phyloP scores from a whole-genome alignment of 2,797 vertebrate species.

The Sandelia bainsii region DNA sequence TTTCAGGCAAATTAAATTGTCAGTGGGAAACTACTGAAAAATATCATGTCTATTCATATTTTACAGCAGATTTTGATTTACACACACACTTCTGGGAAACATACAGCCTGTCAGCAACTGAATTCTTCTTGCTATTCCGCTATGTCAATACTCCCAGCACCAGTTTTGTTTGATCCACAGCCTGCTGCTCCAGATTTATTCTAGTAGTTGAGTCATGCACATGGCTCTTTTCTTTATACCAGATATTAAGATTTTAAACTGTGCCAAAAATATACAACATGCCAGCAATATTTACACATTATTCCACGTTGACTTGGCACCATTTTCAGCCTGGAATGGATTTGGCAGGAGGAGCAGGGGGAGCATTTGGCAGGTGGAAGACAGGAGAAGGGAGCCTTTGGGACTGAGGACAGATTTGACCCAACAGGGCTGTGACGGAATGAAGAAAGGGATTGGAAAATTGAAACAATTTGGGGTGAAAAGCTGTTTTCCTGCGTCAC shows the following conservation, averaged over 20 bases:
- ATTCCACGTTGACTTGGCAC: conserved; percentile 47
- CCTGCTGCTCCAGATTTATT: conserved; percentile 48
- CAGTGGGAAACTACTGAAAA: conserved; percentile 1
- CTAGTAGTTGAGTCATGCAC: conserved; percentile 34
- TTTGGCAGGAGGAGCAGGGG: conserved; percentile 20
- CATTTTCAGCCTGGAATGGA: conserved; percentile 33
- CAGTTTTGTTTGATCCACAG: conserved; percentile 39
- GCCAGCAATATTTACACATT: conserved; percentile 47
- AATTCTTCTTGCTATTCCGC: conserved; percentile 41
- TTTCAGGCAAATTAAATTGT: conserved; percentile 2
- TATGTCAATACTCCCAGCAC: conserved; percentile 54
- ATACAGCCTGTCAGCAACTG: conserved; percentile 26
- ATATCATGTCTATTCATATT: conserved; percentile 34
- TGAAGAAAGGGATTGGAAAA: conserved; percentile 18
- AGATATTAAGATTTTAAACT: conserved; percentile 24
- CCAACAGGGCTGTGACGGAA: conserved; percentile 26
- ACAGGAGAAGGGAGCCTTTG: conserved; percentile 29
- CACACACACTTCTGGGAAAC: conserved; percentile 38
- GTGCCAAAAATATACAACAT: conserved; percentile 41
- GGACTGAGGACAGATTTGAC: conserved; percentile 28
- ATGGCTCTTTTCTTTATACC: conserved; percentile 12
- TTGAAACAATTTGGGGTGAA: conserved; percentile 11
- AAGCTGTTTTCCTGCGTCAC: conserved; percentile 4
- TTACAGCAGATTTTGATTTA: conserved; percentile 52
- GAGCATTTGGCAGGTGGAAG: conserved; percentile 45